phyloP scores from a whole-genome alignment of 2,797 vertebrate species.

The Melanotaenia boesemani region DNA sequence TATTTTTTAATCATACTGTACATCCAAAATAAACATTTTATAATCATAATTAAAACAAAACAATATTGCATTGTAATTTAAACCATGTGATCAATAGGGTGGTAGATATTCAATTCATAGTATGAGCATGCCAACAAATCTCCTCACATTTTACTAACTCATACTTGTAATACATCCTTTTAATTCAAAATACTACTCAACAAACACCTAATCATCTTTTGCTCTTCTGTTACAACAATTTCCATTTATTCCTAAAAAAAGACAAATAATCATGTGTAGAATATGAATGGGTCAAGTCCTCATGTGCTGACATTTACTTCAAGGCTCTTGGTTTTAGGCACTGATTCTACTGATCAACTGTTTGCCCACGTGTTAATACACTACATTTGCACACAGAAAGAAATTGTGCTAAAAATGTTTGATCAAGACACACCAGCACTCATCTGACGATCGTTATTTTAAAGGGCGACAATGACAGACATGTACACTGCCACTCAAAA shows the following conservation, averaged over 20 bases:
- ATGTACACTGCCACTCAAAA: constrained; percentile 43
- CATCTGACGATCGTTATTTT: constrained; percentile 31
- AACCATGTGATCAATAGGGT: constrained; percentile 61
- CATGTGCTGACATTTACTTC: constrained; percentile 48
- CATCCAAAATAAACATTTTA: constrained; percentile 72
- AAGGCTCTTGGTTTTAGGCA: constrained; percentile 77
- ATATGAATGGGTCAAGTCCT: constrained; percentile 44
- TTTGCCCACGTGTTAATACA: constrained; percentile 38
- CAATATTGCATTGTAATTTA: constrained; percentile 71
- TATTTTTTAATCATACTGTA: constrained; percentile 77
- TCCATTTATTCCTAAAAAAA: constrained; percentile 24
- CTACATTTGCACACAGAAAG: constrained; percentile 39
- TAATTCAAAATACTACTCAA: constrained; percentile 49
- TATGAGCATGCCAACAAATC: constrained; percentile 68
- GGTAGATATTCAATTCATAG: constrained; percentile 59
- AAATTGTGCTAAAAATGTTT: constrained; percentile 45
- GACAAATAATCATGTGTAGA: constrained; percentile 31
- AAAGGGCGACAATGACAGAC: constrained; percentile 28
- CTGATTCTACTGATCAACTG: constrained; percentile 54
- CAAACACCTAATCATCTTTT: constrained; percentile 21
- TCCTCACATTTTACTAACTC: constrained; percentile 45
- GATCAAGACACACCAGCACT: constrained; percentile 19
- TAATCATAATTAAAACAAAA: constrained; percentile 72
- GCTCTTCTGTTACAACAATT: constrained; percentile 26
- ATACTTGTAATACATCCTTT: constrained; percentile 48